These are phyloP conservation scores for Trachelus iudaicus DNA, from an alignment of 2,888 invertebrate species.

Conservation along the genomic window DNA sequence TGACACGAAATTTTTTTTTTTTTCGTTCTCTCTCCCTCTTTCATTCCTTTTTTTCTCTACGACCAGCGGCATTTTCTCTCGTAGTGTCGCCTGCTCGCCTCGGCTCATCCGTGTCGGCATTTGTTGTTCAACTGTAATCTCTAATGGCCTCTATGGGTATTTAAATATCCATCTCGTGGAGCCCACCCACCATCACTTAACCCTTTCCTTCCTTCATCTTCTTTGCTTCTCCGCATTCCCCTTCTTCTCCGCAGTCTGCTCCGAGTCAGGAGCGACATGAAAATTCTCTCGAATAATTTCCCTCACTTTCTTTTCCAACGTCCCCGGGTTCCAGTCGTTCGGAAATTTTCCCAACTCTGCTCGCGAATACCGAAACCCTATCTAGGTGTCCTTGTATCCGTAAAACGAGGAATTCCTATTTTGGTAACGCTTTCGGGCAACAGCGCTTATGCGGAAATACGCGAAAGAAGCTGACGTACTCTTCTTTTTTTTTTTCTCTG, in stretches of 20 bases:
- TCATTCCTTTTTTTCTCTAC: neutral
- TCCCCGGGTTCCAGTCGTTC: neutral
- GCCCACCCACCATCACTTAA: constrained; percentile 47
- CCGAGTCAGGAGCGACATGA: neutral
- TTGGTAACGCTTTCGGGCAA: neutral
- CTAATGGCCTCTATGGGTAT: constrained; percentile 49
- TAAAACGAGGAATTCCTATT: neutral
- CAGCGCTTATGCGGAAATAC: neutral
- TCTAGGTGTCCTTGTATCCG: too few relatives aligned
- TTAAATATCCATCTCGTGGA: constrained; percentile 49
- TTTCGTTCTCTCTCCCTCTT: neutral
- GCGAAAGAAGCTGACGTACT: neutral
- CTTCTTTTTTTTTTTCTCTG: neutral
- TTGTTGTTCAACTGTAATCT: constrained; percentile 50
- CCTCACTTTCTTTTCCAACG: neutral
- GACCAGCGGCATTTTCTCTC: constrained; percentile 10
- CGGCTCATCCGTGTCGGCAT: constrained; percentile 19
- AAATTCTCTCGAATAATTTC: neutral
- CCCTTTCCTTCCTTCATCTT: constrained; percentile 26
- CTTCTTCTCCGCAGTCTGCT: neutral
- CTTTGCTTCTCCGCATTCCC: constrained; percentile 11
- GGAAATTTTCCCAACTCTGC: neutral
- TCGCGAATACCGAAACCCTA: too few relatives aligned
- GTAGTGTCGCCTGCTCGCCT: constrained; percentile 8
- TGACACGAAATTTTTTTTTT: neutral